Percentiles rank a stretch among this genome's conserved stretches.
These are phyloP conservation scores for Zaprionus davidi DNA, from an alignment of 1,140 invertebrate genomes.

Conservation along the genomic window DNA sequence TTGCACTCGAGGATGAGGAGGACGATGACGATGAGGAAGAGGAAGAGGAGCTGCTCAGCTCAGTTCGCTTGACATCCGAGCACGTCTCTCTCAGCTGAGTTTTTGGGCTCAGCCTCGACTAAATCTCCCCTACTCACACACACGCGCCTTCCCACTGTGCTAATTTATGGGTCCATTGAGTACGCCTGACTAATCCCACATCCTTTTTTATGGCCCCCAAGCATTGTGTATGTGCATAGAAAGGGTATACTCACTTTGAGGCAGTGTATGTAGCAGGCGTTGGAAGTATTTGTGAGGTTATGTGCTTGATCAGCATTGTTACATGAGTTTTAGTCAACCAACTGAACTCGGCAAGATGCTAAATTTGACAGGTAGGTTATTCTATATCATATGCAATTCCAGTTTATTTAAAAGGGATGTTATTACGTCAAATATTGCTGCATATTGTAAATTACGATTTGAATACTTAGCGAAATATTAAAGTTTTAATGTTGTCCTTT, in stretches of 20 bases:
- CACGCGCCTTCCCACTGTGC: conserved; percentile 20
- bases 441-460: neutral
- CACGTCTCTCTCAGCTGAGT: conserved; percentile 6
- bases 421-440: no score
- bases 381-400: neutral
- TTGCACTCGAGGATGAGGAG: conserved; percentile 19
- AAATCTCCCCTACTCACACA: neutral
- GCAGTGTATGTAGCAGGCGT: neutral
- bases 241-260: neutral
- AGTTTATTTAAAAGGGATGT: no score
- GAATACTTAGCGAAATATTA: neutral
- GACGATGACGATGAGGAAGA: neutral
- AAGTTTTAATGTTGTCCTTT: neutral
- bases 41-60: neutral
- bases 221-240: neutral
- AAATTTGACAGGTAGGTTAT: neutral
- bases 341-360: neutral
- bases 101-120: neutral
- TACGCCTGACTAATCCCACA: conserved; percentile 36
- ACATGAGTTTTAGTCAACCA: neutral
- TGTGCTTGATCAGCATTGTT: neutral
- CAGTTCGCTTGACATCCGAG: neutral
- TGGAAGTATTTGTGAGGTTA: neutral
- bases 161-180: conserved; percentile 48
- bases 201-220: conserved; percentile 8